Evolutionary conservation across 2,797 vertebrate genomes (phyloP).

Genomic region (Microctenopoma lineatum): DNA sequence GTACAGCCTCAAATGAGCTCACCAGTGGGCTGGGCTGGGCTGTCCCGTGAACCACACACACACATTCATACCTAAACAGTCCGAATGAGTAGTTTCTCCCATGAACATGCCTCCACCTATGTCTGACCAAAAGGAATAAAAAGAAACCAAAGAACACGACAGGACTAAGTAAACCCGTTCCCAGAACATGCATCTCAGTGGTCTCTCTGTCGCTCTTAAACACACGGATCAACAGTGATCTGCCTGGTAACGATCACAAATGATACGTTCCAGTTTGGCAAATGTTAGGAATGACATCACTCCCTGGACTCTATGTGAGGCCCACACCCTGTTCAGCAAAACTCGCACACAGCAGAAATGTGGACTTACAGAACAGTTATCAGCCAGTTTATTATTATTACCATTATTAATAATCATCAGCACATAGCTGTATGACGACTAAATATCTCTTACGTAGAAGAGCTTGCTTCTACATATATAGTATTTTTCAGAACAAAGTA

Average conservation of each 20-base stretch:
- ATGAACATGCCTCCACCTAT: constrained; percentile 47
- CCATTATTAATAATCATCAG: neutral
- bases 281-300: constrained; percentile 77
- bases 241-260: constrained; percentile 70
- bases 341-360: constrained; percentile 3
- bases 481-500: neutral
- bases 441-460: neutral
- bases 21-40: constrained; percentile 52
- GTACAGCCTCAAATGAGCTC: constrained; percentile 68
- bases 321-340: constrained; percentile 65
- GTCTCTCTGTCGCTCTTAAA: constrained; percentile 9
- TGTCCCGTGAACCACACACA: constrained; percentile 43
- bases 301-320: constrained; percentile 60
- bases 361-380: constrained; percentile 15
- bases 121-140: constrained; percentile 64
- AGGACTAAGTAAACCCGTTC: constrained; percentile 15
- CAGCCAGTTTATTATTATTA: neutral
- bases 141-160: constrained; percentile 52
- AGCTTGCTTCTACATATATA: too few relatives aligned
- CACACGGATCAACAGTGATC: constrained; percentile 30
- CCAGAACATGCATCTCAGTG: constrained; percentile 27
- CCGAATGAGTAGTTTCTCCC: constrained; percentile 58
- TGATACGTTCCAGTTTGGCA: constrained; percentile 70
- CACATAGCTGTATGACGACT: neutral
- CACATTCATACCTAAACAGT: constrained; percentile 26